A percentile compares a stretch with the other conserved stretches of the same genome.
These are phyloP conservation scores for Rugalucina vietnamica DNA, from an alignment of 2,888 invertebrate genomes.

Conservation along the genomic window DNA sequence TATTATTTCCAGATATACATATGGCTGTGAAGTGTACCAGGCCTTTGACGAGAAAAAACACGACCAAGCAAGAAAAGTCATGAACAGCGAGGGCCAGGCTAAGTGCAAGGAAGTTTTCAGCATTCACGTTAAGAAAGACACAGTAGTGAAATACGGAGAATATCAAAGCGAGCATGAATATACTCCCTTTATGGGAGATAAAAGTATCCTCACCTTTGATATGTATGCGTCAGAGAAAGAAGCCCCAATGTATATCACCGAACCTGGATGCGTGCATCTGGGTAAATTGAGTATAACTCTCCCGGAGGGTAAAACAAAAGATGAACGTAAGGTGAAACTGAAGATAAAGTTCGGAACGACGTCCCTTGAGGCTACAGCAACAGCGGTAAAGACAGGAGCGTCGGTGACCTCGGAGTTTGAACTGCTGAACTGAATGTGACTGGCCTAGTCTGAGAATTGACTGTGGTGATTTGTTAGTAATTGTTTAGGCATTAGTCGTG, in stretches of 20 bases:
- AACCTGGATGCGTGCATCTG: neutral
- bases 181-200: slow-evolving; percentile 16
- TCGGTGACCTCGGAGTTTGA: neutral
- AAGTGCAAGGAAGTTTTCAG: slow-evolving; percentile 22
- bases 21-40: slow-evolving; percentile 24
- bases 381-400: slow-evolving; percentile 8
- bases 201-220: slow-evolving; percentile 8
- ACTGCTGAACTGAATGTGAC: neutral
- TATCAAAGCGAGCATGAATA: slow-evolving; percentile 3
- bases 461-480: too few species aligned
- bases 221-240: slow-evolving; percentile 11
- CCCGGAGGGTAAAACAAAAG: neutral
- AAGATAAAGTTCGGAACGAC: slow-evolving; percentile 16
- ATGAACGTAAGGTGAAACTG: slow-evolving; percentile 9
- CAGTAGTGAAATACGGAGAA: slow-evolving; percentile 4
- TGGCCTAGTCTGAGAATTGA: too few species aligned
- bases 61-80: neutral
- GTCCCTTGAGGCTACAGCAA: neutral
- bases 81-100: slow-evolving; percentile 12
- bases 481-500: too few species aligned
- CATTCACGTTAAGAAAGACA: slow-evolving; percentile 6
- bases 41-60: slow-evolving; percentile 10
- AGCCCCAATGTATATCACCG: slow-evolving; percentile 5
- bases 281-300: slow-evolving; percentile 5
- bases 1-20: neutral